Conservation (phyloP, 2,888 invertebrate genomes). For the Chymomyza amoena region DNA sequence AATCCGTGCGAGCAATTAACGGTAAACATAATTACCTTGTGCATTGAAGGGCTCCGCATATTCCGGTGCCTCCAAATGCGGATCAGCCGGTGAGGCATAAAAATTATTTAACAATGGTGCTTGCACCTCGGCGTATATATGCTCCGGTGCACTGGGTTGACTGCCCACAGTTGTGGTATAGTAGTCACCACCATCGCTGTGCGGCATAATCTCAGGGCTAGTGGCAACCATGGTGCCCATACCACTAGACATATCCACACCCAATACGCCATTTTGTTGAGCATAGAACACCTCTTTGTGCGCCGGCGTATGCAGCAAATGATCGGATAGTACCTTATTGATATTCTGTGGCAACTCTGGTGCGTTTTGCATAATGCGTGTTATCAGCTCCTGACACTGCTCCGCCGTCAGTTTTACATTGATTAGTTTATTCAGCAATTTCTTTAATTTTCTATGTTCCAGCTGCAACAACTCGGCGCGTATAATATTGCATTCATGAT, state of each 20-base stretch:
- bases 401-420: background rate
- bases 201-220: background rate
- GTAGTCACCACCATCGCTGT: conserved; percentile 27
- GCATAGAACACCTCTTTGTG: conserved; percentile 5
- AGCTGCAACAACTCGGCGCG: background rate
- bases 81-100: conserved; percentile 72
- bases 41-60: conserved; percentile 75
- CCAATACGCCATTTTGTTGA: background rate
- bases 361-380: background rate
- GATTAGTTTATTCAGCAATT: conserved; percentile 3
- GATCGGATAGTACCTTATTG: conserved; percentile 12
- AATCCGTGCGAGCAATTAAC: background rate
- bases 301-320: conserved; percentile 12
- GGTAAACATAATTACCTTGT: conserved; percentile 63
- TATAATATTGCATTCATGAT: background rate
- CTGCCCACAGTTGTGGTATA: conserved; percentile 36
- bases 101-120: conserved; percentile 59
- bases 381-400: conserved; percentile 8
- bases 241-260: background rate
- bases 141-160: conserved; percentile 46
- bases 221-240: background rate
- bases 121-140: conserved; percentile 75
- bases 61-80: conserved; percentile 52
- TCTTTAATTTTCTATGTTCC: background rate
- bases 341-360: background rate